Percentiles rank a stretch among this genome's conserved stretches.
These are phyloP conservation scores for Furcula furcula DNA, from an alignment of 2,888 invertebrate species.

Conservation along the genomic window DNA sequence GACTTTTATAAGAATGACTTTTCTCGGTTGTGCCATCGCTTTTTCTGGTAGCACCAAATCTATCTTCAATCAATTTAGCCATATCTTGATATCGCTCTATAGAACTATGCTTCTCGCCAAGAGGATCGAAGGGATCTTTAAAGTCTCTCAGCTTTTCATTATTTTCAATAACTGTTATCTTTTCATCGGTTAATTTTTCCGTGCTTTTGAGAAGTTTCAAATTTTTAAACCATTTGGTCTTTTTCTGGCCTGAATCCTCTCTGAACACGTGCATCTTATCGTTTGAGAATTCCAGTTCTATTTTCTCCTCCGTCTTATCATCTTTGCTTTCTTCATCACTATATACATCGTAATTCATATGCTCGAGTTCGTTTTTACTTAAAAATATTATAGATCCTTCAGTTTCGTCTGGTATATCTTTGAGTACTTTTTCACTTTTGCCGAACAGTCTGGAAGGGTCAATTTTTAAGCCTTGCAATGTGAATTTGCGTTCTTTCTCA, in stretches of 20 bases:
- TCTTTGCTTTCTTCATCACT: constrained; percentile 77
- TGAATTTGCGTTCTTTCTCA: constrained; percentile 77
- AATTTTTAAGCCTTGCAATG: constrained; percentile 74
- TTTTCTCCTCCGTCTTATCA: constrained; percentile 66
- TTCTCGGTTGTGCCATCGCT: constrained; percentile 74
- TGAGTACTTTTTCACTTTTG: constrained; percentile 76
- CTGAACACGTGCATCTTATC: constrained; percentile 78
- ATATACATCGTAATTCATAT: constrained; percentile 81
- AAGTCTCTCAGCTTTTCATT: constrained; percentile 64
- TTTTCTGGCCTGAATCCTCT: constrained; percentile 77
- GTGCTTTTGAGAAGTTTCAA: constrained; percentile 77
- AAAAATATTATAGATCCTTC: constrained; percentile 86
- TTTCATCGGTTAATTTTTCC: constrained; percentile 70
- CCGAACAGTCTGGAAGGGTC: constrained; percentile 75
- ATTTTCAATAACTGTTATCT: constrained; percentile 64
- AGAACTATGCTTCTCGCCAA: constrained; percentile 84
- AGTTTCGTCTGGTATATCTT: constrained; percentile 81
- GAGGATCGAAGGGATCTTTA: constrained; percentile 82
- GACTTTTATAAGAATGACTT: constrained; percentile 76
- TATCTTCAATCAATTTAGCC: constrained; percentile 86
- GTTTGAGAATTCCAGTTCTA: constrained; percentile 63
- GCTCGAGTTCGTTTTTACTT: constrained; percentile 84
- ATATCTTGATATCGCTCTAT: constrained; percentile 88
- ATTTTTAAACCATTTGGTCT: constrained; percentile 85
- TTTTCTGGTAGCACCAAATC: constrained; percentile 79